Conservation (phyloP, 2,113 vertebrate genomes). For the Pseudorasbora parva region DNA sequence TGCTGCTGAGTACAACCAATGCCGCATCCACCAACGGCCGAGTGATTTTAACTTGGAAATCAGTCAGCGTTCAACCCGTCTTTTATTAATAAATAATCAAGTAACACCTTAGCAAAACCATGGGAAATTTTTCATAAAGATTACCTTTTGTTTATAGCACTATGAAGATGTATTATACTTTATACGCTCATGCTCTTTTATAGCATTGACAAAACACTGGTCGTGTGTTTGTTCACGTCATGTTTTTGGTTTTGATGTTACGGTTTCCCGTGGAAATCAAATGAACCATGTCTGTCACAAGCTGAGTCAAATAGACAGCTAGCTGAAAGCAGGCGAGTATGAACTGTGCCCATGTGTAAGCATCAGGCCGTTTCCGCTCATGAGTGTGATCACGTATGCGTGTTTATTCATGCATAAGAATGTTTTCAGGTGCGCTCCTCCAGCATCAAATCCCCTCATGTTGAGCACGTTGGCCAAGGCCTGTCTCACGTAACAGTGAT, state of each 20-base stretch:
- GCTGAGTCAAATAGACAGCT: neutral
- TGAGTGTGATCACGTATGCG: slow-evolving; percentile 17
- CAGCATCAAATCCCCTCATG: neutral
- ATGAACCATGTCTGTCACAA: neutral
- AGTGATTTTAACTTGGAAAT: slow-evolving; percentile 48
- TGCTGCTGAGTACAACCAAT: slow-evolving; percentile 37
- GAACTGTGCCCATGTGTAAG: neutral
- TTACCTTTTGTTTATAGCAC: neutral
- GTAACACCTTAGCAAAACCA: neutral
- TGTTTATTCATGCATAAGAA: slow-evolving; percentile 28
- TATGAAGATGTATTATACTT: neutral
- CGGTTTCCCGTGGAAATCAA: neutral
- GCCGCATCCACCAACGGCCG: slow-evolving; percentile 34
- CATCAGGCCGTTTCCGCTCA: neutral
- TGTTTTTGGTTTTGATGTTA: neutral
- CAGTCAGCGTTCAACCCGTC: slow-evolving; percentile 38
- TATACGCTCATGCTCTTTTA: neutral
- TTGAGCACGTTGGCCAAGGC: neutral
- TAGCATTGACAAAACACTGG: neutral
- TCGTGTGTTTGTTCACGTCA: neutral
- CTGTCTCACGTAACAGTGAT: neutral
- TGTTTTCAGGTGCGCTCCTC: neutral
- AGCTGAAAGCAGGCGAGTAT: neutral
- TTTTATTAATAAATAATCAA: slow-evolving; percentile 17
- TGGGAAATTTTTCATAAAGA: neutral